phyloP scores from a whole-genome alignment of 2,113 vertebrate species.

The Indicator maculatus region DNA sequence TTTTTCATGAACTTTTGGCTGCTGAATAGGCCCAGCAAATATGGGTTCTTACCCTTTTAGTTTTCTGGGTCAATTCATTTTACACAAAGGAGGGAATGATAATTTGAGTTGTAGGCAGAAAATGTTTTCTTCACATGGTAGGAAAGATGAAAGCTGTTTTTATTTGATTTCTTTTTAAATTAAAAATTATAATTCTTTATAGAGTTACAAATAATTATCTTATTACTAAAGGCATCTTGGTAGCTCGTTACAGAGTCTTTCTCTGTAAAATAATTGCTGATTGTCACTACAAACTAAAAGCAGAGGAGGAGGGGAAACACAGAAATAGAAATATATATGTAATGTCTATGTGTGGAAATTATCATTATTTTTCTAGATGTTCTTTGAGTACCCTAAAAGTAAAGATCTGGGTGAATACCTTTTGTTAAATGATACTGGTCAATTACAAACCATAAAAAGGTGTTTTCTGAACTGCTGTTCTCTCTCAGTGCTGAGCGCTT shows the following conservation, averaged over 20 bases:
- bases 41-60: constrained; percentile 63
- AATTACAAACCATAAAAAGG: not conserved
- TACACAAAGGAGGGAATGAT: constrained; percentile 64
- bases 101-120: constrained; percentile 60
- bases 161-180: constrained; percentile 56
- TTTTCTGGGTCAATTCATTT: constrained; percentile 70
- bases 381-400: not conserved
- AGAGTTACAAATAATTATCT: constrained; percentile 62
- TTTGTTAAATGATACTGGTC: not conserved
- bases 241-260: not conserved
- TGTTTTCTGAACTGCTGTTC: not conserved
- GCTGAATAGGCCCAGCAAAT: constrained; percentile 59
- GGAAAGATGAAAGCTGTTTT: constrained; percentile 53
- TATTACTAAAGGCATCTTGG: constrained; percentile 51
- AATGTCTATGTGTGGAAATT: not conserved
- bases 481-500: not conserved
- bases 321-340: not conserved
- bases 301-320: not conserved
- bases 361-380: not conserved
- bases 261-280: constrained; percentile 35
- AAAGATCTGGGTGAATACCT: not conserved
- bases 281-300: not conserved
- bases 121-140: constrained; percentile 19
- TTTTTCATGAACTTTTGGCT: constrained; percentile 71
- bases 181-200: constrained; percentile 22